Conservation (phyloP, 2,113 vertebrate species). For the Hoplias malabaricus region DNA sequence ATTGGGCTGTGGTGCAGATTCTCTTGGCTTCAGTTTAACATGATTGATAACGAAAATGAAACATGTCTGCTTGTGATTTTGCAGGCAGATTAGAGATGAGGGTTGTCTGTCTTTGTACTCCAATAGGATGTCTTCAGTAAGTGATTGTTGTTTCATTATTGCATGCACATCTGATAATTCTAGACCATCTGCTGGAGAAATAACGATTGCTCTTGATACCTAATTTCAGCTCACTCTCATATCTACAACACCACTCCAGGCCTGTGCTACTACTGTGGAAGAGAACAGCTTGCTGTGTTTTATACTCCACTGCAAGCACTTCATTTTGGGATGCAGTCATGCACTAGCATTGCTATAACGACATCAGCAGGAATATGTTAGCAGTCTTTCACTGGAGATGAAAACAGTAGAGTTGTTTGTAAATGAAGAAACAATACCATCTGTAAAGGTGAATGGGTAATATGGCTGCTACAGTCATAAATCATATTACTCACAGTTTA, state of each 20-base stretch:
- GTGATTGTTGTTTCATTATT: constrained; percentile 70
- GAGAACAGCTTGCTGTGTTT: constrained; percentile 13
- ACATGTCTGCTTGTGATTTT: constrained; percentile 38
- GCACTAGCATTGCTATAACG: constrained; percentile 11
- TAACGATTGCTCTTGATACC: constrained; percentile 49
- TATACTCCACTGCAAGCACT: constrained; percentile 1
- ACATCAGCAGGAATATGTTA: not conserved
- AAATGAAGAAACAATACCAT: not conserved
- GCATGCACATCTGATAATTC: constrained; percentile 56
- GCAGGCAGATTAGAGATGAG: constrained; percentile 55
- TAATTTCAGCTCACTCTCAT: constrained; percentile 43
- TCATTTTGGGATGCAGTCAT: not conserved
- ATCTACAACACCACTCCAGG: constrained; percentile 1
- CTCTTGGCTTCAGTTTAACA: constrained; percentile 57
- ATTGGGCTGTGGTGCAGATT: constrained; percentile 49
- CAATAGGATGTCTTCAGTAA: constrained; percentile 61
- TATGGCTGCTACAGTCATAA: not conserved
- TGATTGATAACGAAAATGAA: constrained; percentile 62
- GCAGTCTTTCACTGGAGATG: not conserved
- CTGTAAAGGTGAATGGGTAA: not conserved
- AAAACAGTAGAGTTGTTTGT: not conserved
- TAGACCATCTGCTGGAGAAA: constrained; percentile 56
- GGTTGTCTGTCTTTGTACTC: constrained; percentile 63
- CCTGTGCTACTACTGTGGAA: not conserved
- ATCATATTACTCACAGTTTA: too few species aligned